A percentile compares a stretch with the other conserved stretches of the same genome.
phyloP scores from a whole-genome alignment of 2,888 invertebrate genomes.

The Ormyrus nitidulus region DNA sequence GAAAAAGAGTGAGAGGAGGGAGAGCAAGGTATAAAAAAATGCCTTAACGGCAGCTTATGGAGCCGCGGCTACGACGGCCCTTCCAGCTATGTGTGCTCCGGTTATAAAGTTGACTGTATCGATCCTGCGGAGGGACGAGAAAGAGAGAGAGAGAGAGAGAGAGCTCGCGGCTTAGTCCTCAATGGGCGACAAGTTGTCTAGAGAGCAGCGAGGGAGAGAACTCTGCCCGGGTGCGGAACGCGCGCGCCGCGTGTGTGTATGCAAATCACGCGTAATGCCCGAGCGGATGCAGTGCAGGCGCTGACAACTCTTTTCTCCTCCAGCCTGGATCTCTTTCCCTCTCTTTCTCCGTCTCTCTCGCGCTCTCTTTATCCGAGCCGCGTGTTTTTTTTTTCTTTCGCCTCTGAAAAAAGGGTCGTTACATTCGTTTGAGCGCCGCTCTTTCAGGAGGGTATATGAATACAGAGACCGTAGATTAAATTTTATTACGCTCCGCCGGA shows the following conservation, averaged over 20 bases:
- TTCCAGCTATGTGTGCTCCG: constrained; percentile 18
- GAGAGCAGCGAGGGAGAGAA: neutral
- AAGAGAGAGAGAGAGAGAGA: neutral
- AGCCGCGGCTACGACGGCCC: constrained; percentile 2
- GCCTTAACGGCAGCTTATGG: neutral
- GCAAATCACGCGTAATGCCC: constrained; percentile 3
- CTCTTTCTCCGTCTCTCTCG: neutral
- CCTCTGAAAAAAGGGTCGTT: neutral
- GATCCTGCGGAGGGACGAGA: constrained; percentile 27
- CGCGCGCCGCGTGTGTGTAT: too few species aligned
- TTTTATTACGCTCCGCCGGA: neutral
- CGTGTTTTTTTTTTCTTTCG: too few species aligned
- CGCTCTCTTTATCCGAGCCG: too few species aligned
- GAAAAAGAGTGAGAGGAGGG: neutral
- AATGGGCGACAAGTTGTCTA: constrained; percentile 41
- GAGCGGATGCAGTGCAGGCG: neutral
- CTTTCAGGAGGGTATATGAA: neutral
- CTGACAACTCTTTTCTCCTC: neutral
- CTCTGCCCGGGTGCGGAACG: neutral
- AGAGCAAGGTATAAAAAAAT: neutral
- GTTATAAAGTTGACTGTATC: constrained; percentile 52
- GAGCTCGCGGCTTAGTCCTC: constrained; percentile 37
- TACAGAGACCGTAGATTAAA: neutral
- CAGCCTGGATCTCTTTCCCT: neutral
- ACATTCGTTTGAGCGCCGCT: neutral